A percentile compares a stretch with the other conserved stretches of the same genome.
Conservation (phyloP, 2,888 invertebrate species). For the Sinhomidia bicolor region DNA sequence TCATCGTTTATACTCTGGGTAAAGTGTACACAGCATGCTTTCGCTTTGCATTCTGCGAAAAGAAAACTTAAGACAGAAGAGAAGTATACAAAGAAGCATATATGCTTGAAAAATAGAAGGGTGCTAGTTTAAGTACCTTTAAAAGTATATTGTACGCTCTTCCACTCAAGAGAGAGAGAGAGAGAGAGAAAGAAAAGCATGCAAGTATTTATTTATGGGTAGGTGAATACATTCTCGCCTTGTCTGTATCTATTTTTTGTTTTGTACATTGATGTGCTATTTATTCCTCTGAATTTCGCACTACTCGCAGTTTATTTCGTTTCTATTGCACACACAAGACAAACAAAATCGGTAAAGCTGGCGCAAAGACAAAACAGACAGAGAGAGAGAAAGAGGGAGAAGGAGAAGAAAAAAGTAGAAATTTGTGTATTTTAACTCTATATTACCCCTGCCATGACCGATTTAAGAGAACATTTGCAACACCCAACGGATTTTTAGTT, state of each 20-base stretch:
- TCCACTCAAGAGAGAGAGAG: too few species aligned
- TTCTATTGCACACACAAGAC: background rate
- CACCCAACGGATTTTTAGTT: slow-evolving; percentile 22
- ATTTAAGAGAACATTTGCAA: slow-evolving; percentile 36
- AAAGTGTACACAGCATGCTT: background rate
- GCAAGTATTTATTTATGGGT: background rate
- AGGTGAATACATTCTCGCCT: too few species aligned
- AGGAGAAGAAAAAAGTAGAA: too few species aligned
- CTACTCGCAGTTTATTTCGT: background rate
- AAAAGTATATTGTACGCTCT: too few species aligned
- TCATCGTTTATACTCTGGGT: background rate
- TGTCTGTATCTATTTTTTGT: background rate
- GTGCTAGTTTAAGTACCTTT: too few species aligned
- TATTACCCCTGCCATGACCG: slow-evolving; percentile 6
- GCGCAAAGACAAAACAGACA: too few species aligned
- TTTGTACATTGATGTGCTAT: background rate
- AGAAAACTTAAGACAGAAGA: too few species aligned
- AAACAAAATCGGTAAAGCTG: slow-evolving; percentile 32
- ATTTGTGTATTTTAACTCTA: background rate
- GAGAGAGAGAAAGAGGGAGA: too few species aligned
- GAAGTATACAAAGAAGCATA: too few species aligned
- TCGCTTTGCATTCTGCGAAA: background rate
- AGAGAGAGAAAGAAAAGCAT: background rate
- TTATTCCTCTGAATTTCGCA: background rate
- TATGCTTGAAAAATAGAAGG: too few species aligned